phyloP scores from a whole-genome alignment of 2,888 invertebrate species.

The Mesoligia furuncula region DNA sequence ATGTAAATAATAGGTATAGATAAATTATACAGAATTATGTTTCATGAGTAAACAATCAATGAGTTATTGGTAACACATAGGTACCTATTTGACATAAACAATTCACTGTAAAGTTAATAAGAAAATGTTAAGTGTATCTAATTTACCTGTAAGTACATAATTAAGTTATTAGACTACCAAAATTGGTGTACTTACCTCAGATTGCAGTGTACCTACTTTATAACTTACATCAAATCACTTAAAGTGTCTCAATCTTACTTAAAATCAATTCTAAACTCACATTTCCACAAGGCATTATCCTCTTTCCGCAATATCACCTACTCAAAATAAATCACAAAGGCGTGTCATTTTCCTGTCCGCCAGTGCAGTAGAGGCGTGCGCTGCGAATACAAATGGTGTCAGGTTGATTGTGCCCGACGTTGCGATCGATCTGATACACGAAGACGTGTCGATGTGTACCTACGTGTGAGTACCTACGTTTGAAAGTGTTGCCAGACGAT shows the following conservation, averaged over 20 bases:
- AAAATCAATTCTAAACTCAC: background rate
- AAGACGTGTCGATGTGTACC: constrained; percentile 66
- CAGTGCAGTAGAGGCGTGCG: constrained; percentile 65
- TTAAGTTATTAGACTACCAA: background rate
- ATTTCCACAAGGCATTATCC: background rate
- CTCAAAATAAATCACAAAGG: constrained; percentile 29
- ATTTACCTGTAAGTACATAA: background rate
- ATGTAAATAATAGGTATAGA: background rate
- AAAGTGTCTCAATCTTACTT: background rate
- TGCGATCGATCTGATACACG: constrained; percentile 70
- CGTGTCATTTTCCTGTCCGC: constrained; percentile 60
- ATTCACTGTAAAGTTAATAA: background rate
- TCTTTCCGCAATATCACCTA: constrained; percentile 6
- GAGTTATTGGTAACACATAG: background rate
- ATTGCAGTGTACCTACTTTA: background rate
- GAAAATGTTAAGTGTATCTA: background rate
- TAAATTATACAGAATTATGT: constrained; percentile 2
- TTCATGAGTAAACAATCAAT: background rate
- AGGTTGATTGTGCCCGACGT: constrained; percentile 66
- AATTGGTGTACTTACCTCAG: background rate
- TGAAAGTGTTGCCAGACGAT: constrained; percentile 36
- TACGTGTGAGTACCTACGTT: constrained; percentile 35
- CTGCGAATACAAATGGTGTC: constrained; percentile 72
- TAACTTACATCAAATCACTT: background rate
- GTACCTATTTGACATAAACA: background rate